phyloP scores from a whole-genome alignment of 2,113 vertebrate genomes.

The Sialia sialis region DNA sequence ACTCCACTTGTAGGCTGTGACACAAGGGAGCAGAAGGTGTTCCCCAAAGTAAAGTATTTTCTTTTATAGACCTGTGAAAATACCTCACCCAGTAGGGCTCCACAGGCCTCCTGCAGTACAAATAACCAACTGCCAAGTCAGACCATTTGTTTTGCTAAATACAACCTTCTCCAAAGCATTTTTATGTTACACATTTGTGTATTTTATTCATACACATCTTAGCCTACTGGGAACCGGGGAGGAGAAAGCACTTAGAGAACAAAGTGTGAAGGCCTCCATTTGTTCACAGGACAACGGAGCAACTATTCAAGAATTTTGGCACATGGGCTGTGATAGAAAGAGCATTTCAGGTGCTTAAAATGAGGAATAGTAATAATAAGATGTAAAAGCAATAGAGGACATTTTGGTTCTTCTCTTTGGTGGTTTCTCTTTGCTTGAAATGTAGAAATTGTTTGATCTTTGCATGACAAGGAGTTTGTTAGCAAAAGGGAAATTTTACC shows the following conservation, averaged over 20 bases:
- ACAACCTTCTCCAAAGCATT: background rate
- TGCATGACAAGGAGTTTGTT: background rate
- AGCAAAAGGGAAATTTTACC: background rate
- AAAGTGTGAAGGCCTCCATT: background rate
- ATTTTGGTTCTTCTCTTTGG: background rate
- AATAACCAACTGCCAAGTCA: background rate
- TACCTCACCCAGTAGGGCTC: background rate
- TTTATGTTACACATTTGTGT: background rate
- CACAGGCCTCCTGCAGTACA: background rate
- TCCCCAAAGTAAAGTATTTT: background rate
- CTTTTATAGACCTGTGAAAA: slow-evolving; percentile 6
- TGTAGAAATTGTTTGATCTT: background rate
- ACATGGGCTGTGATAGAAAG: background rate
- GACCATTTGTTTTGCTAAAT: slow-evolving; percentile 4
- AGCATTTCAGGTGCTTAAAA: background rate
- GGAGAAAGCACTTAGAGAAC: background rate
- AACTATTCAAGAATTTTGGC: background rate
- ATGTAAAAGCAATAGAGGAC: background rate
- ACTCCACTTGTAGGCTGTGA: background rate
- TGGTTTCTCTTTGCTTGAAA: background rate
- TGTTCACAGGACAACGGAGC: background rate
- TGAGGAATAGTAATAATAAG: background rate
- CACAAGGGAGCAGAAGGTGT: background rate
- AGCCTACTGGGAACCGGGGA: background rate
- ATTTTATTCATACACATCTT: background rate